Conservation (phyloP, 2,797 vertebrate species). For the Lycodopsis pacificus region DNA sequence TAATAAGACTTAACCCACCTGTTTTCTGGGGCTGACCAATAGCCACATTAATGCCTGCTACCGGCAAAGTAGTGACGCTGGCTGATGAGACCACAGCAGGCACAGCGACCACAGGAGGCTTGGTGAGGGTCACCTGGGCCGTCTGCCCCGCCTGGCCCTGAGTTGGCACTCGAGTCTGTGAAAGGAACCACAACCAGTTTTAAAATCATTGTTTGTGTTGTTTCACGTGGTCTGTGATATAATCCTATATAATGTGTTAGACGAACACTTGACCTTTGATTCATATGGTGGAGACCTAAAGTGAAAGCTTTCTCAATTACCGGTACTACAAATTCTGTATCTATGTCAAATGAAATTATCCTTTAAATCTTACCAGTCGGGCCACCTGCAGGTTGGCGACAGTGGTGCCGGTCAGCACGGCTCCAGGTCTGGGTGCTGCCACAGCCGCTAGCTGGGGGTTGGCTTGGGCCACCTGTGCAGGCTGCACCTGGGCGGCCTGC, state of each 20-base stretch:
- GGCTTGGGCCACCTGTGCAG: slow-evolving; percentile 80
- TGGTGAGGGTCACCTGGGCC: slow-evolving; percentile 91
- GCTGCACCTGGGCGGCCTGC: slow-evolving; percentile 86
- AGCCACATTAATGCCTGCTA: slow-evolving; percentile 91
- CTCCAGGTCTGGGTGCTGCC: slow-evolving; percentile 87
- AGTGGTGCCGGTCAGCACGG: slow-evolving; percentile 88
- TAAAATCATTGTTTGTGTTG: neutral
- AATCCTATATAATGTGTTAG: neutral
- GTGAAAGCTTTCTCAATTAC: neutral
- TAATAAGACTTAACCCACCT: slow-evolving; percentile 60
- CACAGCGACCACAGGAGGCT: slow-evolving; percentile 91
- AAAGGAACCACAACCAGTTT: neutral
- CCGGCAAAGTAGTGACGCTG: slow-evolving; percentile 90
- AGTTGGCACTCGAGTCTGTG: slow-evolving; percentile 86
- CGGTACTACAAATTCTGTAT: neutral
- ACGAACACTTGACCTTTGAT: too few species aligned
- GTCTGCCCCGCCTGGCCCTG: slow-evolving; percentile 87
- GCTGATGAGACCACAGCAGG: slow-evolving; percentile 91
- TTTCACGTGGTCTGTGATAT: neutral
- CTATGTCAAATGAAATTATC: neutral
- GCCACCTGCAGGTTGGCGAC: slow-evolving; percentile 92
- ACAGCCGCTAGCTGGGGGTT: slow-evolving; percentile 91
- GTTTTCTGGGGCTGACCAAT: slow-evolving; percentile 90
- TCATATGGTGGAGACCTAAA: too few species aligned
- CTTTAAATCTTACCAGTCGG: slow-evolving; percentile 88